Base-by-base conservation (phyloP, 2,888 invertebrate genomes). In the Copidosoma aretas region DNA sequence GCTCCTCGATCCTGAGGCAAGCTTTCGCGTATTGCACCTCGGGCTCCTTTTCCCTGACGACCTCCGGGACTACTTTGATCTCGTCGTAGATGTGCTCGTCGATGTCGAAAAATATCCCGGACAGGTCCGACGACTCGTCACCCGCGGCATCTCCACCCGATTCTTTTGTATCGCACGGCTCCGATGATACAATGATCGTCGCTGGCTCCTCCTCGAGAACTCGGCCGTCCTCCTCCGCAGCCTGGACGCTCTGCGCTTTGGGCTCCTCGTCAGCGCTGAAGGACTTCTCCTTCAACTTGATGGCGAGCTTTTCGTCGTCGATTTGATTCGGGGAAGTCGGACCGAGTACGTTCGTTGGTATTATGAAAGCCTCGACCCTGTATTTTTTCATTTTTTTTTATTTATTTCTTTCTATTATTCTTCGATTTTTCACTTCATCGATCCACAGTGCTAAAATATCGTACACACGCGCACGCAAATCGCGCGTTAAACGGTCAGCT, bases 341-440 rank as follows among this genome's bases (percentile, higher is more conserved):
- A 12, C 58, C 64, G 19, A 61, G 66, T 56, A 70, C 73, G 4
- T 71, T 59, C 4, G 66, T 70, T 0, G 81, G 81, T 53, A 80
- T 73, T 66, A 81, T 80, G 46, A 78, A 82, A 25, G 79, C 76
- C 68, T 82, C 80, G 0, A 78, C 78, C 65, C 75, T 74, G 57
- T 78, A 82, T 59, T 74, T 77, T 51, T 68, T 68, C 43, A 72
- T 65, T 60, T 75, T 46, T 46, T 14, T 17, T 46, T 12, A 3
- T 32, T 46, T 32, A 32, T 32, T 32, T 32, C 8, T 32, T 32
- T 32, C 3, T 32, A 5, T 32, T 32, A 5, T 32, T 32, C 8
- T 32, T 32, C n/a, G n/a, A n/a, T n/a, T 32, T 32, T 32, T 32
- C 8, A 32, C 8, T 3, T 32, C 32, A 5, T 5, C 3, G 8